Evolutionary conservation across 2,797 vertebrate species (phyloP), one percentile per base, ranked within the genome.

Genomic region (Clarias pachynema): DNA sequence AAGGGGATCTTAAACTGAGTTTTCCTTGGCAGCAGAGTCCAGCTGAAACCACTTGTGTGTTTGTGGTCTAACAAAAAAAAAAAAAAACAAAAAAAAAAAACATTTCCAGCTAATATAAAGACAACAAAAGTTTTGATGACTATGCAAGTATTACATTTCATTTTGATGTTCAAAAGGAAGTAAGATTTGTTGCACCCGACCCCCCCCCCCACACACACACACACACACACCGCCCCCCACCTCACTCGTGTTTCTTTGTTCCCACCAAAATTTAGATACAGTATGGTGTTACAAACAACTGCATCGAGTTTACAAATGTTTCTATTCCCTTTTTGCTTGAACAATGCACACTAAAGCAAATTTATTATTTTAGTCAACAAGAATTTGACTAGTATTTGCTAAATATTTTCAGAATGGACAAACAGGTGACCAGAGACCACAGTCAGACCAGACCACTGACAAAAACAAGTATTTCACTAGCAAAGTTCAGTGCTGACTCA

Each of bases 1-100:
- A 73, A 86, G 26, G 24, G 83, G 84, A 86, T 69, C 81, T 88
- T 63, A 78, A 82, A 88, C 79, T 60, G 66, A 79, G 85, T 82
- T 83, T 85, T 69, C 60, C 74, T 82, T 85, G 79, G 82, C 77
- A 56, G 22, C 14, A 22, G 60, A 31, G 16, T 60, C 70, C 56
- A 69, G 77, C 53, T 34, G 63, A 72, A 84, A 81, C 44, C 18
- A 56, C 59, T 75, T 70, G 59, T 84, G 53, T 74, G n/a, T 72
- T n/a, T 79, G 63, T 78, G 20, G 20, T 26, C 37, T 60, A 24
- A 12, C 44, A 5, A 40, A 40, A 40, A 49, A 44, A 40, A n/a
- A n/a, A n/a, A 40, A 40, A 8, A 40, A 40, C 1, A 40, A 5
- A 40, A 40, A 40, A 49, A 49, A 12, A 49, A 49, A 49, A 49